Evolutionary conservation across 2,797 vertebrate species (phyloP), one percentile per base, ranked within the genome.

Genomic region (Argya squamiceps): DNA sequence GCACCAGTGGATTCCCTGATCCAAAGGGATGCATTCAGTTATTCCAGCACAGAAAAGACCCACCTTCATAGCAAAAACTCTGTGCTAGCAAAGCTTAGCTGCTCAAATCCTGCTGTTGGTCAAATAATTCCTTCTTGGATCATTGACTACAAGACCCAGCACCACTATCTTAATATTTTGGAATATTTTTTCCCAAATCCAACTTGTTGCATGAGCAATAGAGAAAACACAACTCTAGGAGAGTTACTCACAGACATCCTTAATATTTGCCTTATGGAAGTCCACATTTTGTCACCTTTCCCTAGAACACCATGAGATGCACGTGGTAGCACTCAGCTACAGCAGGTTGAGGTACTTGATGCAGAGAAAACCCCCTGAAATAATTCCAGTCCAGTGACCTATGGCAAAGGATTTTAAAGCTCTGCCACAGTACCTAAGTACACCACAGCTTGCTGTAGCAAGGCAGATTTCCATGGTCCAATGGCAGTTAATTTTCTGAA

Each of bases 401-500:
- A 53, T 8, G 16, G 27, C 6, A 32, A 76, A n/a, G 37, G 8
- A 47, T 62, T 92, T 76, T 18, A 21, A 62, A 95, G 34, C 5
- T 1, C 37, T 79, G 32, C 78, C 60, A 30, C 1, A 34, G 29
- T 14, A 68, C 23, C 64, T 22, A n/a, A 55, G n/a, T 15, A 32
- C 82, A 84, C 36, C 46, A 52, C 36, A 56, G 52, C 32, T 60
- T 39, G 49, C 69, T 75, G n/a, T 3, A 80, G 63, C 77, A 90
- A n/a, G 12, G 37, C 53, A 2, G 49, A n/a, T 79, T 96, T 96
- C 83, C 59, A 84, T 7, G 53, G 49, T 73, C 93, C 73, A 81
- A 50, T 50, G 50, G 87, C 27, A 79, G 81, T 87, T 95, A 67
- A 93, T 95, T 95, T 93, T 91, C 81, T 93, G 96, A 97, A 98